Conservation (phyloP, 2,888 invertebrate species). For the Neuroscelio doddi region DNA sequence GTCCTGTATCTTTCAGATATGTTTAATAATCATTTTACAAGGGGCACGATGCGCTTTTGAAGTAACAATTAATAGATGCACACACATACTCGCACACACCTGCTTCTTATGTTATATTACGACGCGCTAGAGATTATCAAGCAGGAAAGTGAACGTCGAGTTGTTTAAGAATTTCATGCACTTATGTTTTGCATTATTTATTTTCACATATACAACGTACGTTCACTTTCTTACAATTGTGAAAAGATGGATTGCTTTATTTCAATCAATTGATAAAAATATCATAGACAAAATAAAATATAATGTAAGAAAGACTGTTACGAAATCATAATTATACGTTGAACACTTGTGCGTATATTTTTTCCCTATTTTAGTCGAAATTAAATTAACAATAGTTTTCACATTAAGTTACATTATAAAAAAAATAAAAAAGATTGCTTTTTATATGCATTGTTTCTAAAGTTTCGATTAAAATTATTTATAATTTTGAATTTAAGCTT, state of each 20-base stretch:
- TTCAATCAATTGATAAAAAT: slow-evolving; percentile 36
- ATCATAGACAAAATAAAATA: slow-evolving; percentile 43
- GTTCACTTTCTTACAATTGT: slow-evolving; percentile 24
- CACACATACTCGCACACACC: slow-evolving; percentile 31
- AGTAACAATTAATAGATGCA: slow-evolving; percentile 43
- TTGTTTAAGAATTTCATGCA: slow-evolving; percentile 20
- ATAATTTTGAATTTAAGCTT: too few relatives aligned
- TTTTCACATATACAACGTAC: slow-evolving; percentile 4
- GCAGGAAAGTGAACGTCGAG: slow-evolving; percentile 25
- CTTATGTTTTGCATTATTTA: slow-evolving; percentile 3
- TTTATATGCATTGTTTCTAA: too few relatives aligned
- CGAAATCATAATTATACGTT: slow-evolving; percentile 25
- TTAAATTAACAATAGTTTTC: too few relatives aligned
- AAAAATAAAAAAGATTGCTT: too few relatives aligned
- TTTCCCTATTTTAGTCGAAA: too few relatives aligned
- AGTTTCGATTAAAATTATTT: too few relatives aligned
- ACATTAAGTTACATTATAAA: too few relatives aligned
- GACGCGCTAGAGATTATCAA: slow-evolving; percentile 26
- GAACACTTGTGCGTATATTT: not conserved
- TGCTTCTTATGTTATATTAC: slow-evolving; percentile 23
- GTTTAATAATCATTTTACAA: slow-evolving; percentile 50
- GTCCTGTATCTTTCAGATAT: slow-evolving; percentile 47
- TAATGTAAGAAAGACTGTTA: slow-evolving; percentile 20
- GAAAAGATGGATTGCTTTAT: slow-evolving; percentile 35
- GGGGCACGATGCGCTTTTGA: slow-evolving; percentile 46